These are phyloP conservation scores for Neolamprologus ventralis DNA, from an alignment of 2,113 vertebrate genomes.

Conservation along the genomic window DNA sequence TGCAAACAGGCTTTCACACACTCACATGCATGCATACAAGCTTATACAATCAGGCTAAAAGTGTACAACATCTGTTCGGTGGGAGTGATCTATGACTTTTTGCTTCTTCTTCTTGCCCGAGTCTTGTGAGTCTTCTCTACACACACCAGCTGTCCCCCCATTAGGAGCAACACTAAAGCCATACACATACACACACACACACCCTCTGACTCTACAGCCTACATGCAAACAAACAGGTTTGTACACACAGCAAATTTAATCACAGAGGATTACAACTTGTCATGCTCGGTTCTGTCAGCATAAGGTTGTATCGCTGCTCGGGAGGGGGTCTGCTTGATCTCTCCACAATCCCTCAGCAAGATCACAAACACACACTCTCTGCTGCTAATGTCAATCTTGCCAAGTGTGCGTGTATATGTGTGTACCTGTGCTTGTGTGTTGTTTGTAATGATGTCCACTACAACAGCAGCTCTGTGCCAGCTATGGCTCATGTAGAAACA, in stretches of 20 bases:
- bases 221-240: conserved; percentile 10
- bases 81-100: conserved; percentile 21
- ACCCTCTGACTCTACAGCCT: background rate
- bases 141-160: conserved; percentile 14
- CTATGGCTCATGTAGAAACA: background rate
- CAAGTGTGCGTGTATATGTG: background rate
- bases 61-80: conserved; percentile 39
- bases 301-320: background rate
- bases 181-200: background rate
- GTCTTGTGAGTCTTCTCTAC: background rate
- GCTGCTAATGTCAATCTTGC: conserved; percentile 18
- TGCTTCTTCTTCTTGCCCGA: background rate
- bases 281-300: background rate
- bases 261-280: conserved; percentile 34
- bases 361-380: background rate
- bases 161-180: background rate
- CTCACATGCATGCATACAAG: background rate
- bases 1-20: background rate
- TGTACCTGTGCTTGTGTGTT: background rate
- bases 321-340: background rate
- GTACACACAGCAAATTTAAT: conserved; percentile 13
- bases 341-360: conserved; percentile 15
- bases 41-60: background rate
- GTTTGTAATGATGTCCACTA: background rate
- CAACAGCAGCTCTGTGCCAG: background rate